These are phyloP conservation scores for Colaptes auratus DNA, from an alignment of 2,113 vertebrate genomes.

Conservation along the genomic window DNA sequence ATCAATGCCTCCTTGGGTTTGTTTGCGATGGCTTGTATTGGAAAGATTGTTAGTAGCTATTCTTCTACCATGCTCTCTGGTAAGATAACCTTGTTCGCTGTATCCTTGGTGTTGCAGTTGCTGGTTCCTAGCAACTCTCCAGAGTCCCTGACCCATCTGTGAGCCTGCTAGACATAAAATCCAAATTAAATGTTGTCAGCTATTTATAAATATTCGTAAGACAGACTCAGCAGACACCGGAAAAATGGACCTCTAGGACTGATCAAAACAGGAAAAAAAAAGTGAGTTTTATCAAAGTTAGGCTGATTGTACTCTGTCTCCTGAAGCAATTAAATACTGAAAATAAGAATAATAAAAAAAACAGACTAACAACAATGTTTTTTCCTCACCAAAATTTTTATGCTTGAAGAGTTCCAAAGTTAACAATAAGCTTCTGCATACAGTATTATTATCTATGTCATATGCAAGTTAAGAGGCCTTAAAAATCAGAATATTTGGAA, in stretches of 20 bases:
- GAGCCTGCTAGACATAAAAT: conserved; percentile 69
- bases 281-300: not conserved
- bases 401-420: not conserved
- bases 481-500: not conserved
- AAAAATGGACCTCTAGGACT: not conserved
- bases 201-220: not conserved
- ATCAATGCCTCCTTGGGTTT: conserved; percentile 87
- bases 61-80: conserved; percentile 79
- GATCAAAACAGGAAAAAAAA: not conserved
- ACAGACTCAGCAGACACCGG: not conserved
- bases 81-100: conserved; percentile 79
- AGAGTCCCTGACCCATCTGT: conserved; percentile 98
- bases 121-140: conserved; percentile 96
- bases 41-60: conserved; percentile 66
- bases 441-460: not conserved
- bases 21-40: conserved; percentile 76
- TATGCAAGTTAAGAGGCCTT: not conserved
- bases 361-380: not conserved
- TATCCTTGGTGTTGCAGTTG: conserved; percentile 91
- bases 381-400: not conserved
- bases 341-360: not conserved
- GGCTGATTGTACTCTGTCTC: not conserved
- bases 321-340: not conserved
- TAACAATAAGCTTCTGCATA: not conserved
- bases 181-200: not conserved